Evolutionary conservation across 2,888 invertebrate species (phyloP), one percentile per base, ranked within the genome.

Genomic region (Lithosia quadra): DNA sequence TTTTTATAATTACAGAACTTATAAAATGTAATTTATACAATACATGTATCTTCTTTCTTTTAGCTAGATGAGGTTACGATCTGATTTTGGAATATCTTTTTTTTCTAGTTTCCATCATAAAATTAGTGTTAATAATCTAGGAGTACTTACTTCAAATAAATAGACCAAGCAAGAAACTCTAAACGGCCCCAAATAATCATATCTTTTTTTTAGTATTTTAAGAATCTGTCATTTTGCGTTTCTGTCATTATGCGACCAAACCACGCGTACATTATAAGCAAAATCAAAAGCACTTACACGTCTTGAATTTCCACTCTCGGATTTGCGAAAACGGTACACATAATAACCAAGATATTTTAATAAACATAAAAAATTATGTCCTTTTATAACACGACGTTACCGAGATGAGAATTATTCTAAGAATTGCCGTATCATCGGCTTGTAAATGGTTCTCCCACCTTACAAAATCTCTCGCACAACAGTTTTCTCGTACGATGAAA

Each of bases 371-470:
- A 58, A 63, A 58, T 21, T 33, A 62, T 28, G 22, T 57, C 13
- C 43, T 4, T 28, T 55, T 59, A 60, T 49, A 53, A 43, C 33
- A 49, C 28, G n/a, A 24, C 49, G 58, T 58, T 58, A 67, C 13
- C 9, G 36, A 56, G 22, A 57, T 57, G 58, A 55, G 21, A 63
- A 63, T 59, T 55, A 68, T 68, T 63, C 63, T 18, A 63, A 59
- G 53, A 59, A 63, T 68, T 55, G 49, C 59, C 59, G 18, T 49
- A 63, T 55, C 33, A 49, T 53, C 7, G 36, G 68, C 49, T 59
- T 34, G 36, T 63, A 66, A 66, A 63, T 59, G 66, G 55, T 39
- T 22, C 36, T 59, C 28, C 28, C 33, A 60, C 60, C 65, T 43
- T 49, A 58, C 24, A 56, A 68, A 63, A 68, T 39, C 18, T 39